Percentiles rank a stretch among this genome's conserved stretches.
phyloP scores from a whole-genome alignment of 2,888 invertebrate genomes.

The Thereva nobilitata region DNA sequence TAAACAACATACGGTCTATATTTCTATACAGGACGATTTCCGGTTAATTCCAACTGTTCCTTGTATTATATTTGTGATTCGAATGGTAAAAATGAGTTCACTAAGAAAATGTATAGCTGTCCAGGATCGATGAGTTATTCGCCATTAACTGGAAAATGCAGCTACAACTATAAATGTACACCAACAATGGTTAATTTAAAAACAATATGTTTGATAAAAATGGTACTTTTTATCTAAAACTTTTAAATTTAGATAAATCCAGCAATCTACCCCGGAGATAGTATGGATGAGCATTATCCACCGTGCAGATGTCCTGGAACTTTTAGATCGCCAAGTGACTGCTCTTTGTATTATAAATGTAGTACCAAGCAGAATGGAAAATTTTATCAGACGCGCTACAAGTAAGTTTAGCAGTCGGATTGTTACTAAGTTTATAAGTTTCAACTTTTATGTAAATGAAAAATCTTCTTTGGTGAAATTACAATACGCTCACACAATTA shows the following conservation, averaged over 20 bases:
- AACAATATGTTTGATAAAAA: no score
- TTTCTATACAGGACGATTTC: slow-evolving; percentile 51
- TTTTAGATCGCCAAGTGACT: slow-evolving; percentile 55
- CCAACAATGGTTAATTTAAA: slow-evolving; percentile 46
- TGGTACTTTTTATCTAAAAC: no score
- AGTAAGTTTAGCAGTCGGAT: slow-evolving; percentile 44
- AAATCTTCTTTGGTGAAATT: no score
- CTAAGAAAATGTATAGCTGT: slow-evolving; percentile 51
- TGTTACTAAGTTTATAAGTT: no score
- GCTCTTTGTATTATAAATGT: slow-evolving; percentile 58
- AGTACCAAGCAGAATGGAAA: slow-evolving; percentile 50
- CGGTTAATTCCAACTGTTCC: slow-evolving; percentile 52
- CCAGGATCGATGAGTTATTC: slow-evolving; percentile 52
- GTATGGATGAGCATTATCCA: slow-evolving; percentile 52
- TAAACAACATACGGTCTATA: neutral
- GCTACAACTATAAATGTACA: slow-evolving; percentile 49
- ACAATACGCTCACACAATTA: no score
- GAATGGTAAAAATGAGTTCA: slow-evolving; percentile 43
- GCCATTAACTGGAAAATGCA: slow-evolving; percentile 49
- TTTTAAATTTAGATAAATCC: slow-evolving; percentile 44
- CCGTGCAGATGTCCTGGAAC: slow-evolving; percentile 53
- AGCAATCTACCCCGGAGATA: slow-evolving; percentile 48
- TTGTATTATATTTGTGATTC: slow-evolving; percentile 54
- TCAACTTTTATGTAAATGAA: no score
- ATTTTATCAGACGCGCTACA: slow-evolving; percentile 55